phyloP scores from a whole-genome alignment of 2,797 vertebrate genomes.

The Brachyrhaphis roseni region DNA sequence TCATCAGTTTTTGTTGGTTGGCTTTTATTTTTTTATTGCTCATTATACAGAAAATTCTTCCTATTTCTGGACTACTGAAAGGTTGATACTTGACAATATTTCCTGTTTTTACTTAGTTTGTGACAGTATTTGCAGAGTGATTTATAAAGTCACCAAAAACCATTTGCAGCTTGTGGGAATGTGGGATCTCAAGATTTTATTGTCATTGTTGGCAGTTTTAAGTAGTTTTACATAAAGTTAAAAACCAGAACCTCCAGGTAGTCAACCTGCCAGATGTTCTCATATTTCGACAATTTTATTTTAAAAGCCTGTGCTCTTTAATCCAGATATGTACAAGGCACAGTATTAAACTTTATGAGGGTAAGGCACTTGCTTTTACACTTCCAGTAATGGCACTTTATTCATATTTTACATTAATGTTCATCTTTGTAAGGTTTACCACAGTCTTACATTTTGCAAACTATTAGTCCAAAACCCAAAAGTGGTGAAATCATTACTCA shows the following conservation, averaged over 20 bases:
- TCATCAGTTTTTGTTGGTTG: neutral
- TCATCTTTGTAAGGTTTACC: neutral
- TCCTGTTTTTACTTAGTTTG: neutral
- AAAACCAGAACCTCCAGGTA: neutral
- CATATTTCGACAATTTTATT: neutral
- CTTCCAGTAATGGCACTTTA: neutral
- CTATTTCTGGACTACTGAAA: neutral
- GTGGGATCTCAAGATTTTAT: neutral
- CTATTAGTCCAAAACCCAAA: neutral
- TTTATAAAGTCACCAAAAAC: neutral
- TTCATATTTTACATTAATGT: neutral
- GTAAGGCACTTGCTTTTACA: neutral
- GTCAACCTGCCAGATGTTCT: neutral
- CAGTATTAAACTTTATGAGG: neutral
- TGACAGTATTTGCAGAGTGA: neutral
- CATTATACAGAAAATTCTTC: neutral
- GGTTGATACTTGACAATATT: neutral
- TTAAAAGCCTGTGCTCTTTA: neutral
- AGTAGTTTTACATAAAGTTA: conserved; percentile 3
- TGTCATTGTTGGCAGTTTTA: neutral
- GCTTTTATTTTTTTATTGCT: neutral
- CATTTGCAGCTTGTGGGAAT: neutral
- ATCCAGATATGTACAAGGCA: neutral
- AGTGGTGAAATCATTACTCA: neutral
- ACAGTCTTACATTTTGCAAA: neutral